Evolutionary conservation across 2,797 vertebrate species (phyloP), one percentile per base, ranked within the genome.

Genomic region (Octomys mimax): DNA sequence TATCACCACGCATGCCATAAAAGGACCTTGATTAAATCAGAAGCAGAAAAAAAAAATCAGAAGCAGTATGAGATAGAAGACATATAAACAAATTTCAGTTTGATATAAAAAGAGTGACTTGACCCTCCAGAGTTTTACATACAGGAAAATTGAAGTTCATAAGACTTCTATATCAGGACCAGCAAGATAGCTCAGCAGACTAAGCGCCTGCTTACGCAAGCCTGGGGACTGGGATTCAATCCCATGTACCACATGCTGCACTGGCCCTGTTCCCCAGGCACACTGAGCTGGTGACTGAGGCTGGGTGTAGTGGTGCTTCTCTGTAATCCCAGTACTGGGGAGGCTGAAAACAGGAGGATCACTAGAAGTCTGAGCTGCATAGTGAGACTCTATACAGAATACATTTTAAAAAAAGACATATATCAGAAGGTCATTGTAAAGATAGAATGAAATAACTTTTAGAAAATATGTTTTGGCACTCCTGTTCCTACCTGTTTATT

Each of bases 101-200:
- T 73, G 71, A 42, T 73, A 42, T 39, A 42, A 73, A 33, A 68
- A 39, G 95, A 91, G 7, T 92, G 52, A 73, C 75, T 92, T 79
- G 70, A 68, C 64, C 83, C 92, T 79, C 91, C 73, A 94, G 46
- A 96, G 94, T 96, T 96, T 95, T 87, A 89, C 54, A 75, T 96
- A 59, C 3, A 90, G 28, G 36, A 66, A 93, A 87, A 89, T 87
- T 61, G 6, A 39, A 64, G 28, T 77, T 83, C 66, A 81, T 81
- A 90, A 57, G 42, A 75, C 28, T 64, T 77, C 14, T 16, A 57
- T 57, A 57, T 57, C 54, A 57, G 54, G 54, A 57, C 54, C 16
- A 16, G 54, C 54, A 18, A 57, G 16, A 18, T 57, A 57, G 54
- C 54, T 57, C 14, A 57, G 54, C 54, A 57, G 54, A 57, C 54